A percentile compares a stretch with the other conserved stretches of the same genome.
These are phyloP conservation scores for Baccha elongata DNA, from an alignment of 2,888 invertebrate genomes.

Conservation along the genomic window DNA sequence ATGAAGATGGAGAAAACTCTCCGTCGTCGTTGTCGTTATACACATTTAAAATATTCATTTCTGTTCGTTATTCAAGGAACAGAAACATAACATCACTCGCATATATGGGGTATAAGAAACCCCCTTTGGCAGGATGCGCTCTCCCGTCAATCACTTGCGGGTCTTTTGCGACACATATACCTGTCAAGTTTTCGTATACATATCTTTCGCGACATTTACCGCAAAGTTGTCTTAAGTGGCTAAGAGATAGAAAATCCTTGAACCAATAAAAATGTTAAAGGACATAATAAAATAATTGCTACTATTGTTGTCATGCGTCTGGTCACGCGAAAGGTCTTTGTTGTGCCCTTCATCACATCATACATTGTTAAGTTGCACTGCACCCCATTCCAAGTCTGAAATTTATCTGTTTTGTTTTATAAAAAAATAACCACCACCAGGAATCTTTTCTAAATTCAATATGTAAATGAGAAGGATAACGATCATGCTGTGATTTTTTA, in stretches of 20 bases:
- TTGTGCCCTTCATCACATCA: slow-evolving; percentile 3
- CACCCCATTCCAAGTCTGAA: background rate
- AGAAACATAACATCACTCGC: background rate
- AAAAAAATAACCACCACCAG: slow-evolving; percentile 22
- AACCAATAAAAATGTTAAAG: slow-evolving; percentile 44
- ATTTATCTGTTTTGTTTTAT: background rate
- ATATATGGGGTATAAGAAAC: background rate
- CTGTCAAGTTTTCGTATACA: slow-evolving; percentile 57
- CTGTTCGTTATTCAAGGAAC: slow-evolving; percentile 29
- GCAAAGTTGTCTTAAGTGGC: slow-evolving; percentile 21
- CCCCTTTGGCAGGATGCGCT: slow-evolving; percentile 12
- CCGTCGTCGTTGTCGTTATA: background rate
- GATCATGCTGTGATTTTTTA: slow-evolving; percentile 49
- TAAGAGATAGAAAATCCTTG: slow-evolving; percentile 30
- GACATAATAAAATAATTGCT: slow-evolving; percentile 21
- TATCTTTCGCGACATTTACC: slow-evolving; percentile 36
- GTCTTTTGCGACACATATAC: slow-evolving; percentile 66
- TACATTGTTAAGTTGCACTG: background rate
- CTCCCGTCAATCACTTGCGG: slow-evolving; percentile 70
- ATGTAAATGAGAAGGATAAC: slow-evolving; percentile 46
- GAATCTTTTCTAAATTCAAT: slow-evolving; percentile 7
- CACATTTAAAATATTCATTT: slow-evolving; percentile 60
- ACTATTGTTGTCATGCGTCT: slow-evolving; percentile 37
- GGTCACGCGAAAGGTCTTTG: slow-evolving; percentile 40
- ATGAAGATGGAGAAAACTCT: slow-evolving; percentile 4